A percentile compares a stretch with the other conserved stretches of the same genome.
phyloP scores from a whole-genome alignment of 2,113 vertebrate species.

The Triplophysa siluroides region DNA sequence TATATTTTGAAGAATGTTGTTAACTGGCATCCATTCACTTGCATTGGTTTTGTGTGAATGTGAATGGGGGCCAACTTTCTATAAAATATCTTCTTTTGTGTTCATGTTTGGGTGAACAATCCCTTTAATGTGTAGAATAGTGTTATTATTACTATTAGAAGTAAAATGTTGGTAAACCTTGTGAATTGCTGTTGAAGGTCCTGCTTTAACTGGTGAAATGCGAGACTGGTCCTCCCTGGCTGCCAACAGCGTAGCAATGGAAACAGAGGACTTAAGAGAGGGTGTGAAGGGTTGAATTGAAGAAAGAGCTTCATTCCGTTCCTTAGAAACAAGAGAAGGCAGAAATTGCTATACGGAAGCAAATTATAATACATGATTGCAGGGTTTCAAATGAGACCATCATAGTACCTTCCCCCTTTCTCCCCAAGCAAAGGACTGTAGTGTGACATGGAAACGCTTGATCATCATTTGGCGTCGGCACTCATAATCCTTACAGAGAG shows the following conservation, averaged over 20 bases:
- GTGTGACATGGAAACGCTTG: constrained; percentile 82
- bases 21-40: too few species aligned
- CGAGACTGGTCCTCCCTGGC: constrained; percentile 79
- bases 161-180: constrained; percentile 67
- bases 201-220: constrained; percentile 69
- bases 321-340: constrained; percentile 54
- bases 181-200: constrained; percentile 73
- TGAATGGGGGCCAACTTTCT: too few species aligned
- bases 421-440: constrained; percentile 85
- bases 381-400: neutral
- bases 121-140: neutral
- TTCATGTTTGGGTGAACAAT: too few species aligned
- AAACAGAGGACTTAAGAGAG: constrained; percentile 62
- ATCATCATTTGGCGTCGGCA: constrained; percentile 80
- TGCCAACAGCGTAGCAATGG: constrained; percentile 76
- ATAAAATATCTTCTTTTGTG: too few species aligned
- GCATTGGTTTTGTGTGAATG: too few species aligned
- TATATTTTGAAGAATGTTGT: too few species aligned
- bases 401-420: constrained; percentile 78
- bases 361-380: neutral
- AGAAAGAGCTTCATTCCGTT: constrained; percentile 60
- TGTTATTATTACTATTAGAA: neutral
- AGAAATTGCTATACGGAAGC: neutral
- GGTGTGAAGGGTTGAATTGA: constrained; percentile 60
- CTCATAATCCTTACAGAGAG: constrained; percentile 74